Base-by-base conservation (phyloP, 1,140 invertebrate species). In the Magallana gigas region DNA sequence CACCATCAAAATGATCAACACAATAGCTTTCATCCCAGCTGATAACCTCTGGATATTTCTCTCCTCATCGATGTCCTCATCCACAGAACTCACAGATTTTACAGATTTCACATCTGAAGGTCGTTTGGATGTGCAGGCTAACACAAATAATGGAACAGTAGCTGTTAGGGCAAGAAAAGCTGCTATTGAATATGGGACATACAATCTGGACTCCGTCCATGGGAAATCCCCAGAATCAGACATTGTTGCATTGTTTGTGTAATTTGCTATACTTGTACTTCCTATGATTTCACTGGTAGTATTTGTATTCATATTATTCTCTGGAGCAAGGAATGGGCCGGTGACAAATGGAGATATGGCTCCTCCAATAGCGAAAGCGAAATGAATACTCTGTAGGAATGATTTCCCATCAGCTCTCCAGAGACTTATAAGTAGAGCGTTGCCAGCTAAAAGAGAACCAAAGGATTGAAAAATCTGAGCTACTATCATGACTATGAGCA, bases 371-470 rank as follows among this genome's bases (percentile, higher is more conserved):
- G 91, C 90, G 84, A 91, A 91, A 18, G 86, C 68, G 86, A 92
- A 91, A 84, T 92, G 91, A 3, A 91, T 29, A 59, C 85, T 81
- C 83, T 91, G 91, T 88, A 91, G 87, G 56, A 85, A 88, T 1
- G 86, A 85, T 85, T 87, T 85, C 18, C 94, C 94, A 57, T 95
- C 91, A 57, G 93, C 91, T 0, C 94, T 94, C 95, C 95, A 96
- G 7, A 95, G 90, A 80, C 94, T 90, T 48, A 95, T 86, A 85
- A 95, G 93, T 68, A 94, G 90, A 8, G 95, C 94, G 93, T 95
- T 96, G 6, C 94, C 93, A 85, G 94, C 95, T 95, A 91, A 84
- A 88, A 48, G 36, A 48, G 36, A 48, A 48, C 36, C 36, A 48
- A 48, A 48, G 36, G 1, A 48, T 48, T 48, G 1, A 48, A 48